Evolutionary conservation across 2,888 invertebrate species (phyloP).

Genomic region (Hyalella azteca): DNA sequence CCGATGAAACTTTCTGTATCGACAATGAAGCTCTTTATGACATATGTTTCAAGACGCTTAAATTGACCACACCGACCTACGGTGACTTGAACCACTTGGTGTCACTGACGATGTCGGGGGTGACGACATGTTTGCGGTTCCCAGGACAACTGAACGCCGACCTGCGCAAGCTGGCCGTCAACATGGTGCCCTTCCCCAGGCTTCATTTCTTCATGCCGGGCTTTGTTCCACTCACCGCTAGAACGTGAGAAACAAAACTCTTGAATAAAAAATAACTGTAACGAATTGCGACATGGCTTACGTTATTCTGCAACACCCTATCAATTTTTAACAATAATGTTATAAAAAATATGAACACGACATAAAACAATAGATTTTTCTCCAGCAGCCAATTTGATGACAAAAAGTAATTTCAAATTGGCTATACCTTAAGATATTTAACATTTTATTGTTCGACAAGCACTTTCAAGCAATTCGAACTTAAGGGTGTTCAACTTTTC

Average conservation of each 20-base stretch:
- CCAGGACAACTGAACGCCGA: slow-evolving; percentile 93
- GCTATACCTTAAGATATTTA: too few relatives aligned
- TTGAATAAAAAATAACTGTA: too few relatives aligned
- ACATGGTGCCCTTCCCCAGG: slow-evolving; percentile 92
- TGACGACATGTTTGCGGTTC: slow-evolving; percentile 74
- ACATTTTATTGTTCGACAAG: too few relatives aligned
- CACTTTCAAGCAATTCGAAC: too few relatives aligned
- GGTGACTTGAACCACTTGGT: slow-evolving; percentile 89
- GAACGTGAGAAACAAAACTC: slow-evolving; percentile 63
- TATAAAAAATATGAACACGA: too few relatives aligned
- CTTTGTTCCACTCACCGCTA: slow-evolving; percentile 78
- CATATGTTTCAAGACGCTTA: slow-evolving; percentile 73
- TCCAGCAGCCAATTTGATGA: too few relatives aligned
- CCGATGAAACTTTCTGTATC: slow-evolving; percentile 68
- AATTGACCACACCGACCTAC: slow-evolving; percentile 84
- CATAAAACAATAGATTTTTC: too few relatives aligned
- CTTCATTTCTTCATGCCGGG: slow-evolving; percentile 89
- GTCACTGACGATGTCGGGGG: slow-evolving; percentile 82
- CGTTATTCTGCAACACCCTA: too few relatives aligned
- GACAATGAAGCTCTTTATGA: slow-evolving; percentile 69
- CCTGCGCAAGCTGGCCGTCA: slow-evolving; percentile 83
- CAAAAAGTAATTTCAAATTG: too few relatives aligned
- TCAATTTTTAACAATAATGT: too few relatives aligned
- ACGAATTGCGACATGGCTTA: too few relatives aligned
- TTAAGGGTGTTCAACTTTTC: too few relatives aligned